Evolutionary conservation across 2,888 invertebrate species (phyloP).

Genomic region (Strigamia crassipes): DNA sequence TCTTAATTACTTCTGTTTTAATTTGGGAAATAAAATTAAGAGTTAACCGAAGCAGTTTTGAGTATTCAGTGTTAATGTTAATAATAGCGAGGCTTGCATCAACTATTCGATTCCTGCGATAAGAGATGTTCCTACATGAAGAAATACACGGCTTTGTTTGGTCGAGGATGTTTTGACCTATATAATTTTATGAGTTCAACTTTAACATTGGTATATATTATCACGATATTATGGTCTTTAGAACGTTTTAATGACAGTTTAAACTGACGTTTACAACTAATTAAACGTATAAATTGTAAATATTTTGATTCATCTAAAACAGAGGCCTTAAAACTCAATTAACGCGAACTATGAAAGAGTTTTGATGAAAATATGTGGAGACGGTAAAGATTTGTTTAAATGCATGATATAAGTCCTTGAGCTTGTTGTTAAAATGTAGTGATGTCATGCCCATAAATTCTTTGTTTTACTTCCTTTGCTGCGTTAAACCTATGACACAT

Average conservation of each 20-base stretch:
- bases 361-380: too few relatives aligned
- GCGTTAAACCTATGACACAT: not conserved
- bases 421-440: constrained; percentile 6
- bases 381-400: not conserved
- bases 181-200: constrained; percentile 2
- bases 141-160: not conserved
- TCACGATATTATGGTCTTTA: not conserved
- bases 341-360: too few relatives aligned
- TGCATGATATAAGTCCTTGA: not conserved
- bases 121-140: not conserved
- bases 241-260: not conserved
- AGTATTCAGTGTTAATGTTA: too few relatives aligned
- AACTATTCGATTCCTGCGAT: not conserved
- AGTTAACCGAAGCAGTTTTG: too few relatives aligned
- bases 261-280: not conserved
- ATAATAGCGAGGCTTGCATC: too few relatives aligned
- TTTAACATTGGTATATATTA: not conserved
- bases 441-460: not conserved
- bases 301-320: too few relatives aligned
- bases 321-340: too few relatives aligned
- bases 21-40: too few relatives aligned
- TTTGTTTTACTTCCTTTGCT: not conserved
- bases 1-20: too few relatives aligned
- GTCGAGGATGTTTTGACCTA: constrained; percentile 21
- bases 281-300: not conserved